A percentile compares a stretch with the other conserved stretches of the same genome.
These are phyloP conservation scores for Rhamnusium bicolor DNA, from an alignment of 2,888 invertebrate species.

Conservation along the genomic window DNA sequence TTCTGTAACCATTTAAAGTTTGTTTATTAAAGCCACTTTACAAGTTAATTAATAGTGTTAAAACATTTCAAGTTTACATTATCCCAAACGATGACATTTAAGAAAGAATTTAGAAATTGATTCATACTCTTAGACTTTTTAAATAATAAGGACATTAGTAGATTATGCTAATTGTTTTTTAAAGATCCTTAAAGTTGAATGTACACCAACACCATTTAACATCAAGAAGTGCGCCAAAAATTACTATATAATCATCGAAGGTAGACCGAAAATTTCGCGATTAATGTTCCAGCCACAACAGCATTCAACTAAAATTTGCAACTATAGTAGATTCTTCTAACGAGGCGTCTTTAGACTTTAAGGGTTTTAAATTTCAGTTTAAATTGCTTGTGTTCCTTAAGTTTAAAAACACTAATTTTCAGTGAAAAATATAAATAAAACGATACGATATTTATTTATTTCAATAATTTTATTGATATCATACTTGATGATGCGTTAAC, in stretches of 20 bases:
- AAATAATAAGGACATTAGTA: neutral
- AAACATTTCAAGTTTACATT: neutral
- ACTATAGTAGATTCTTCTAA: too few relatives aligned
- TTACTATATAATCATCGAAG: neutral
- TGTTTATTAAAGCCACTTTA: too few relatives aligned
- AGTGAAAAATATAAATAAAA: too few relatives aligned
- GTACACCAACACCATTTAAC: neutral
- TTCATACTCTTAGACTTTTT: too few relatives aligned
- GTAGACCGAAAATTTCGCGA: constrained; percentile 6
- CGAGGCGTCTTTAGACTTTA: neutral
- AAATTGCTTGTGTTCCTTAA: too few relatives aligned
- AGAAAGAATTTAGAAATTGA: neutral
- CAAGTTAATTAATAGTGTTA: neutral
- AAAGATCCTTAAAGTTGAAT: neutral
- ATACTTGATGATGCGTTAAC: too few relatives aligned
- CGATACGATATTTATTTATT: too few relatives aligned
- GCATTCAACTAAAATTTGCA: neutral
- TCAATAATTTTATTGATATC: too few relatives aligned
- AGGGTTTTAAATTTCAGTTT: neutral
- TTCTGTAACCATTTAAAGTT: too few relatives aligned
- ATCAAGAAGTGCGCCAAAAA: neutral
- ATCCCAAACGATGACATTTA: neutral
- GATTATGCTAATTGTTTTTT: neutral
- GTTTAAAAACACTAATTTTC: too few relatives aligned
- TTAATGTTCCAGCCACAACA: neutral